Percentiles rank a stretch among this genome's conserved stretches.
These are phyloP conservation scores for Empis stercorea DNA, from an alignment of 2,888 invertebrate species.

Conservation along the genomic window DNA sequence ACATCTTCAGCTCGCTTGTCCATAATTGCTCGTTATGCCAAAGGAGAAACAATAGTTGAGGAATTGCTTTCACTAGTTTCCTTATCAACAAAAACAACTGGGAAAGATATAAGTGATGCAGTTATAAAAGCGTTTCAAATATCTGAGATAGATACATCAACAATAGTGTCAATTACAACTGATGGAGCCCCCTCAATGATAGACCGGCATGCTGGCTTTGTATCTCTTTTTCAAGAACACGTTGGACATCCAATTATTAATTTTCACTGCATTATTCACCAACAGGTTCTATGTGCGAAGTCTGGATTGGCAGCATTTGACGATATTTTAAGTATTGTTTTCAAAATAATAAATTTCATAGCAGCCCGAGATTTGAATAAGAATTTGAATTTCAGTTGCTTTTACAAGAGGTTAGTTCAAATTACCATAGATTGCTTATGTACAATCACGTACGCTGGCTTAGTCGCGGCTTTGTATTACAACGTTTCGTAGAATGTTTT, in stretches of 20 bases:
- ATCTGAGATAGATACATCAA: not conserved
- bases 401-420: not conserved
- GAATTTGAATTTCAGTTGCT: conserved; percentile 1
- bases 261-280: conserved; percentile 2
- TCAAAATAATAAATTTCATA: conserved; percentile 1
- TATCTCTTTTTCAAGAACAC: not conserved
- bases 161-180: conserved; percentile 1
- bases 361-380: not conserved
- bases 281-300: conserved; percentile 2
- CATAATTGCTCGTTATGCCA: conserved; percentile 14
- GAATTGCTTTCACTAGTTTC: conserved; percentile 16
- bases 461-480: not conserved
- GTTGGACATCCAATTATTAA: conserved; percentile 1
- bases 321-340: not conserved
- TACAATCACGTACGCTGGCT: not conserved
- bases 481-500: not conserved
- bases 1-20: not conserved
- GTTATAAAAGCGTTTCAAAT: not conserved
- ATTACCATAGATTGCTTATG: not conserved
- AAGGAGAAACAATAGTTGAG: conserved; percentile 12
- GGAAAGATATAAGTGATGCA: not conserved
- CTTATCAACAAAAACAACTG: conserved; percentile 10
- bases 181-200: not conserved
- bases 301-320: not conserved
- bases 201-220: not conserved